phyloP scores from a whole-genome alignment of 1,140 invertebrate species.

The Neodiprion fabricii region DNA sequence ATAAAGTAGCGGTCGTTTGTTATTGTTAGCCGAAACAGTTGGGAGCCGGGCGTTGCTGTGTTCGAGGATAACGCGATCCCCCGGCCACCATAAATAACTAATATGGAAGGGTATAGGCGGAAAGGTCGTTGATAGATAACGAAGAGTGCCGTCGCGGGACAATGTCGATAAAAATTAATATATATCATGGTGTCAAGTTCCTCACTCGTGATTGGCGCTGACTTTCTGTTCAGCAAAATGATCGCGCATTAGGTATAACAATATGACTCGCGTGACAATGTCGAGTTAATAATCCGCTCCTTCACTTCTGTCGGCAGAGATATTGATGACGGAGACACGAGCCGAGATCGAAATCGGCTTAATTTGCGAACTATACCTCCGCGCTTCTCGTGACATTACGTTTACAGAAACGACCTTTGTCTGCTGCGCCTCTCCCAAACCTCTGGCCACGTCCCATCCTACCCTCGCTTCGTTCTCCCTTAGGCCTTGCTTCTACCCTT shows the following conservation, averaged over 20 bases:
- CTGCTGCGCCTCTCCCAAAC: background rate
- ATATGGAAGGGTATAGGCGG: background rate
- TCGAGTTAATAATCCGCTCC: too few relatives aligned
- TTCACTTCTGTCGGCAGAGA: too few relatives aligned
- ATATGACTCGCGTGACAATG: too few relatives aligned
- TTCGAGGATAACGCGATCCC: background rate
- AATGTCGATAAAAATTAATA: constrained; percentile 5
- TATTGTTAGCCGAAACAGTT: constrained; percentile 12
- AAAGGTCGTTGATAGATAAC: constrained; percentile 7
- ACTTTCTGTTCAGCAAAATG: too few relatives aligned
- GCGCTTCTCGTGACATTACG: background rate
- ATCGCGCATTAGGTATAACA: too few relatives aligned
- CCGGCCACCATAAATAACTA: constrained; percentile 8
- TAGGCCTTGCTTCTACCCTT: constrained; percentile 22
- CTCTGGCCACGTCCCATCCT: background rate
- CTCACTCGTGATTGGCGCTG: too few relatives aligned
- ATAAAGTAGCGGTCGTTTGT: constrained; percentile 6
- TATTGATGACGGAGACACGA: background rate
- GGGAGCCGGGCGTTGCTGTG: background rate
- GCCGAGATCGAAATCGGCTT: background rate
- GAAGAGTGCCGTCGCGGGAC: background rate
- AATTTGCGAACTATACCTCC: constrained; percentile 5
- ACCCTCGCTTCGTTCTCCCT: background rate
- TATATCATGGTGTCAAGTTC: background rate
- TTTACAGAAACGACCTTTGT: constrained; percentile 3